Base-by-base conservation (phyloP, 1,140 invertebrate species). In the Probaryconus sp. region DNA sequence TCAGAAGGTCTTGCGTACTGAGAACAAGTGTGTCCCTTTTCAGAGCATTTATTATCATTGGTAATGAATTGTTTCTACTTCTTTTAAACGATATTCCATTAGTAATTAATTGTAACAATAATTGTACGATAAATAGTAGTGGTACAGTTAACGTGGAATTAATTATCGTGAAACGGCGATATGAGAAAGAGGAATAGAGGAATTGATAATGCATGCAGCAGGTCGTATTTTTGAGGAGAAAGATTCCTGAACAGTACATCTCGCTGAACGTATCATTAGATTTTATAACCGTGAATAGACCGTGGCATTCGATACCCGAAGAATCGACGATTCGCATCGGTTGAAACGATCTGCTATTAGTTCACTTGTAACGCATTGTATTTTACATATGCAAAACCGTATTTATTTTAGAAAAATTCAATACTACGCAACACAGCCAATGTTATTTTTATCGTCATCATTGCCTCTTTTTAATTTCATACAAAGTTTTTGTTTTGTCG, bases 251-350 rank as follows among this genome's bases (percentile, higher is more conserved):
- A 56, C 53, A 70, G 35, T 38, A 33, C 64, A 64, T 61, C 55
- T 48, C 53, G 17, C 53, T 33, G 67, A 58, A 68, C 65, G 55
- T 77, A 76, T 68, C 48, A 74, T 77, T 77, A 77, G 33, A 47
- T 65, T 70, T 67, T 70, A 77, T 69, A 69, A 58, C 40, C 48
- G 38, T 63, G 42, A 64, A 72, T 69, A 73, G 42, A 63, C 16
- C 26, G 42, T 38, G 40, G 35, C 28, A 21, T 18, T 38, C 30
- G 43, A 58, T 71, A 53, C 14, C 18, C 37, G 28, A 51, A 50
- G 56, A 68, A 76, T 67, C 43, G 48, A 26, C 55, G 48, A 72
- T 72, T 64, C 53, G 30, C 69, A 64, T 71, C 60, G 37, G 24
- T 51, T 21, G 56, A 48, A 51, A 28, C 31, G 68, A 72, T 72